These are phyloP conservation scores for Lepidonotus clava DNA, from an alignment of 2,888 invertebrate genomes.

Conservation along the genomic window DNA sequence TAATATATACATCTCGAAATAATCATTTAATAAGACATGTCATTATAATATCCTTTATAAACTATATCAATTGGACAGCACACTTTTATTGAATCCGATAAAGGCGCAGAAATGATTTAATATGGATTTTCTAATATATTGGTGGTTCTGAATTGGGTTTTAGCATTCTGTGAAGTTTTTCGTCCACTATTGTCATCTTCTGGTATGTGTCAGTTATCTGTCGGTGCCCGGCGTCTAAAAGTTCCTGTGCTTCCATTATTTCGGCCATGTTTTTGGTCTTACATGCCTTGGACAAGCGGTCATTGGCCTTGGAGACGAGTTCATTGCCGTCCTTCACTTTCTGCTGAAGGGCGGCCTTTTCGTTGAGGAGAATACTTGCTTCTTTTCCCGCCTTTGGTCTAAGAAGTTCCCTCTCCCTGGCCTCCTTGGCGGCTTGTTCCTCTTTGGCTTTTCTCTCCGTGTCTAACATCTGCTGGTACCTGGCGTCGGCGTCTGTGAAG, in stretches of 20 bases:
- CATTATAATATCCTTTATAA: no score
- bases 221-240: neutral
- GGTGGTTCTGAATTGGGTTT: neutral
- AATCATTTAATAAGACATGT: no score
- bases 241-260: neutral
- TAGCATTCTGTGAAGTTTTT: neutral
- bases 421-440: neutral
- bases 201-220: slow-evolving; percentile 5
- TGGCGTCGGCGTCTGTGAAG: neutral
- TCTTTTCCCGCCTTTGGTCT: neutral
- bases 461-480: neutral
- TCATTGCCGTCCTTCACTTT: neutral
- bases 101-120: no score
- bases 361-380: neutral
- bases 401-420: neutral
- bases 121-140: no score
- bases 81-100: no score
- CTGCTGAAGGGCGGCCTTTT: neutral
- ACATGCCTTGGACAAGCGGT: neutral
- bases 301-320: neutral
- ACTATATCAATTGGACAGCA: no score
- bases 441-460: neutral
- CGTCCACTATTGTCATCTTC: neutral
- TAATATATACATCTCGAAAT: no score
- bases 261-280: slow-evolving; percentile 24